These are phyloP conservation scores for Musca vetustissima DNA, from an alignment of 1,140 invertebrate species.

Conservation along the genomic window DNA sequence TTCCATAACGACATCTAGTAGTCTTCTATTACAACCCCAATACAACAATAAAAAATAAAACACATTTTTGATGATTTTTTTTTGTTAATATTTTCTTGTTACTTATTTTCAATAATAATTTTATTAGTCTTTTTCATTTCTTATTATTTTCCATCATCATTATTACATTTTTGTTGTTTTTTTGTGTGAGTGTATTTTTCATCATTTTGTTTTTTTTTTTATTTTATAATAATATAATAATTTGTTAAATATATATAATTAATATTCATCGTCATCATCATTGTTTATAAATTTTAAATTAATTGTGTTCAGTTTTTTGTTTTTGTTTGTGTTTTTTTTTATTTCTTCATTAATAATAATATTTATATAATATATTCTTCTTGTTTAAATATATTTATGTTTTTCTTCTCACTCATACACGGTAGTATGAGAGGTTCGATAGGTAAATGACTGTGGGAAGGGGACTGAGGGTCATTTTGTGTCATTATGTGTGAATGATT, in stretches of 20 bases:
- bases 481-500: neutral
- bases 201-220: neutral
- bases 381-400: no score
- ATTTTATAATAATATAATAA: neutral
- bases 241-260: conserved; percentile 5
- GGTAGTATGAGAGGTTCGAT: no score
- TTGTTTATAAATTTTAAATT: neutral
- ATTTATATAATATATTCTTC: neutral
- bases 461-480: neutral
- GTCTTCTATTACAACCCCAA: no score
- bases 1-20: no score
- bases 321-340: conserved; percentile 5
- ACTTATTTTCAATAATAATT: conserved; percentile 19
- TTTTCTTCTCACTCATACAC: no score
- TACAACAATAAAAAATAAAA: neutral
- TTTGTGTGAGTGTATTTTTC: neutral
- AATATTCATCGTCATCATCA: neutral
- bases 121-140: conserved; percentile 24
- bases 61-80: neutral
- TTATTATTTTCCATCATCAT: conserved; percentile 14
- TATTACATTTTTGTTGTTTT: conserved; percentile 5
- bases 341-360: neutral
- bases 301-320: conserved; percentile 8
- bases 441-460: neutral
- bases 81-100: conserved; percentile 12